A percentile compares a stretch with the other conserved stretches of the same genome.
These are phyloP conservation scores for Troides oblongomaculatus DNA, from an alignment of 2,888 invertebrate genomes.

Conservation along the genomic window DNA sequence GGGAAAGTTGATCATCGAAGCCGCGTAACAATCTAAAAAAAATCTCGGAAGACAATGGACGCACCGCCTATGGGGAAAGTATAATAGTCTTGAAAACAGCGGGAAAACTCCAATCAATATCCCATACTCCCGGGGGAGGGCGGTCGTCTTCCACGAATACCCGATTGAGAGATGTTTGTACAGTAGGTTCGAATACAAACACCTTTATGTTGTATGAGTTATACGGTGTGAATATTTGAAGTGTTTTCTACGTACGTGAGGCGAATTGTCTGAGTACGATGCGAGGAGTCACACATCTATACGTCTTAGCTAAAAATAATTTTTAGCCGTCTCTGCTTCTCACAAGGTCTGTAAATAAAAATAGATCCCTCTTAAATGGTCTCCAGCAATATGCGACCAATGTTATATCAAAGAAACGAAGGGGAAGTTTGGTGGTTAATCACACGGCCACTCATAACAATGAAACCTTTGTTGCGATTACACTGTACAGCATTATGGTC, in stretches of 20 bases:
- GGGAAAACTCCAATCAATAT: constrained; percentile 66
- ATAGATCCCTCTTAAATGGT: too few species aligned
- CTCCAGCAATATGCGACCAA: too few species aligned
- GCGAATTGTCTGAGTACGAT: not conserved
- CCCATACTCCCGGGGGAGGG: constrained; percentile 48
- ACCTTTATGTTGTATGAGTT: constrained; percentile 14
- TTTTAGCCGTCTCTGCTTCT: too few species aligned
- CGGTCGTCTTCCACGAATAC: constrained; percentile 27
- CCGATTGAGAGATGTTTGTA: constrained; percentile 14
- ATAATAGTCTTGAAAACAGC: constrained; percentile 67
- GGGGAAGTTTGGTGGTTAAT: too few species aligned
- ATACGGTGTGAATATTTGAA: constrained; percentile 11
- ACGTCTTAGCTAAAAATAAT: too few species aligned
- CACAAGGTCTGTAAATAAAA: too few species aligned
- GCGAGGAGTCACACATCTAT: too few species aligned
- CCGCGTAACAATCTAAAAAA: constrained; percentile 40
- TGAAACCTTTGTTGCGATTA: too few species aligned
- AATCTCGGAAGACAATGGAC: constrained; percentile 48
- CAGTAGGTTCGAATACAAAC: constrained; percentile 18
- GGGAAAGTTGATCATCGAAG: constrained; percentile 43
- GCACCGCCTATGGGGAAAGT: constrained; percentile 43
- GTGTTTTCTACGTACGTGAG: constrained; percentile 11
- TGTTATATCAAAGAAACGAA: too few species aligned
- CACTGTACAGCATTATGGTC: too few species aligned
- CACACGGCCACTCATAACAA: too few species aligned